Percentiles rank a stretch among this genome's conserved stretches.
Evolutionary conservation across 2,888 invertebrate genomes (phyloP).

Genomic region (Augiades crinisus): DNA sequence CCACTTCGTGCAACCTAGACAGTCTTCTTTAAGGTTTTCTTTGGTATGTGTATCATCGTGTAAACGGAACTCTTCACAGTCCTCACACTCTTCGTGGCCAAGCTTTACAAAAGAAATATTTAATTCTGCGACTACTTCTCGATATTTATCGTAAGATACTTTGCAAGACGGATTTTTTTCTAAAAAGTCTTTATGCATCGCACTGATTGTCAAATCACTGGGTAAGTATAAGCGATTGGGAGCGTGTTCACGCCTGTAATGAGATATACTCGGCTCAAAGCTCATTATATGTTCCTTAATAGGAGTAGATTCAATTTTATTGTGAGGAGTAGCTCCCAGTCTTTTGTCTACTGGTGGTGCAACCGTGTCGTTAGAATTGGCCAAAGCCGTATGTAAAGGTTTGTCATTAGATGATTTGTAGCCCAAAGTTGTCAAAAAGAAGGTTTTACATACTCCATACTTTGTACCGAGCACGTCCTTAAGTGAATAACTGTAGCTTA

Average conservation of each 20-base stretch:
- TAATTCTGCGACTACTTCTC: constrained; percentile 20
- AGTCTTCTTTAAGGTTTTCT: constrained; percentile 27
- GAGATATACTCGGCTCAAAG: constrained; percentile 30
- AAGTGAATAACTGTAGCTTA: no score
- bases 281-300: constrained; percentile 29
- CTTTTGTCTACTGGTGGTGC: constrained; percentile 23
- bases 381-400: constrained; percentile 23
- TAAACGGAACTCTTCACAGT: constrained; percentile 27
- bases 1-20: constrained; percentile 26
- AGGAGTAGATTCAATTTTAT: constrained; percentile 17
- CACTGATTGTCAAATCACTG: constrained; percentile 22
- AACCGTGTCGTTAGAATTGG: constrained; percentile 17
- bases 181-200: constrained; percentile 24
- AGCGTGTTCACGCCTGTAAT: constrained; percentile 35
- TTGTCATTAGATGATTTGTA: constrained; percentile 24
- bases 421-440: constrained; percentile 24
- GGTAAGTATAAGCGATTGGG: constrained; percentile 32
- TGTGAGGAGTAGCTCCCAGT: constrained; percentile 22
- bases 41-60: constrained; percentile 28
- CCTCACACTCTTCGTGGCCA: constrained; percentile 30
- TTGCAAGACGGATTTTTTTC: constrained; percentile 20
- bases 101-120: constrained; percentile 30
- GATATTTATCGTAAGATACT: constrained; percentile 26
- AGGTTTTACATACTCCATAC: constrained; percentile 22
- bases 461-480: no score